Percentiles rank a stretch among this genome's conserved stretches.
Conservation (phyloP, 2,888 invertebrate species). For the Helicoverpa assulta region DNA sequence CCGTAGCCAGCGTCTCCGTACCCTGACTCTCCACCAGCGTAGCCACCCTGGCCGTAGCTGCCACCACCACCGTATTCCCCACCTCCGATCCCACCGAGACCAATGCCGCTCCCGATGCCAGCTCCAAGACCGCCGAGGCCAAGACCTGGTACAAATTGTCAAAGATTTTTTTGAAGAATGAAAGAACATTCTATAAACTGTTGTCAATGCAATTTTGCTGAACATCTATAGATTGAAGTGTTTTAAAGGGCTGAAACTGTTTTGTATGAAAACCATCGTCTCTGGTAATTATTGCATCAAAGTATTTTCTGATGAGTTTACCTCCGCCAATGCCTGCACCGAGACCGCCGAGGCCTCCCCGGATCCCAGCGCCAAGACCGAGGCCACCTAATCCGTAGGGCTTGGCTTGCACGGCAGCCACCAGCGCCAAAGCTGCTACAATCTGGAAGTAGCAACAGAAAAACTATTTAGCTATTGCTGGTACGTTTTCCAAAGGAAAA, state of each 20-base stretch:
- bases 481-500: not conserved
- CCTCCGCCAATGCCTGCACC: slow-evolving; percentile 1
- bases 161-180: not conserved
- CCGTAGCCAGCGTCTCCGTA: slow-evolving; percentile 38
- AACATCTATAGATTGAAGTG: too few species aligned
- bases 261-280: too few species aligned
- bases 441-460: slow-evolving; percentile 20
- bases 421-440: slow-evolving; percentile 36
- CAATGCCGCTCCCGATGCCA: not conserved
- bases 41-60: slow-evolving; percentile 37
- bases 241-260: too few species aligned
- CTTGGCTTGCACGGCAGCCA: slow-evolving; percentile 47
- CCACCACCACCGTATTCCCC: slow-evolving; percentile 26
- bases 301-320: not conserved
- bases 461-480: not conserved
- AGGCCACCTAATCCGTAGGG: slow-evolving; percentile 24
- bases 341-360: slow-evolving; percentile 14
- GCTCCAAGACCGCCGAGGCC: slow-evolving; percentile 7
- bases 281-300: too few species aligned
- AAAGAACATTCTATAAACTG: not conserved
- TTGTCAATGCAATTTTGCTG: not conserved
- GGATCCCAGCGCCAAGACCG: not conserved
- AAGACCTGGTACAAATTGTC: slow-evolving; percentile 11
- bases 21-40: slow-evolving; percentile 20
- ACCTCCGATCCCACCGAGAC: slow-evolving; percentile 14